Conservation (phyloP, 2,113 vertebrate species). For the Oreochromis tanganicae region DNA sequence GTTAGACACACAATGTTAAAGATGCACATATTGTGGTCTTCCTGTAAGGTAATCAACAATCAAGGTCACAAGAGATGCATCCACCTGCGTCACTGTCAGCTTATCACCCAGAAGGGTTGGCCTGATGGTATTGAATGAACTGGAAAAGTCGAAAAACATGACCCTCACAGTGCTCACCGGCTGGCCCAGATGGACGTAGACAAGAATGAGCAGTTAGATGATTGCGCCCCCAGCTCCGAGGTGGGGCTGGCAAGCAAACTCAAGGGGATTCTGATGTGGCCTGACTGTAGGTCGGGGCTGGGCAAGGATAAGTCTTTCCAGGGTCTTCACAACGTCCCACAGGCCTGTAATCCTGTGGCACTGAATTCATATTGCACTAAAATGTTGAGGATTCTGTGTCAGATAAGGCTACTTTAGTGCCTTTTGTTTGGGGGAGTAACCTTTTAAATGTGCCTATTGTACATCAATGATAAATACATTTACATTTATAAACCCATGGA, state of each 20-base stretch:
- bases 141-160: not conserved
- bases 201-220: not conserved
- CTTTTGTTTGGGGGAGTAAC: not conserved
- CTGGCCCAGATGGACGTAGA: not conserved
- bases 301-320: not conserved
- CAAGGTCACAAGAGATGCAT: not conserved
- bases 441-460: not conserved
- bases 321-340: not conserved
- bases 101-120: not conserved
- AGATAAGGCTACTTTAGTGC: not conserved
- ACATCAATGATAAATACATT: not conserved
- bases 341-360: not conserved
- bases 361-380: not conserved
- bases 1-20: not conserved
- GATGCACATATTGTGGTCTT: not conserved
- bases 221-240: not conserved
- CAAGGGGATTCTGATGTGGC: not conserved
- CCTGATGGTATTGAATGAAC: not conserved
- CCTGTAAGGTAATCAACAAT: not conserved
- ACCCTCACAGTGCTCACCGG: not conserved
- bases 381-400: not conserved
- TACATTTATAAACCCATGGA: not conserved
- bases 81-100: not conserved
- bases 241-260: not conserved
- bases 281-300: accelerated